Evolutionary conservation across 2,888 invertebrate species (phyloP), one percentile per base, ranked within the genome.

Genomic region (Pandemis cinnamomeana): DNA sequence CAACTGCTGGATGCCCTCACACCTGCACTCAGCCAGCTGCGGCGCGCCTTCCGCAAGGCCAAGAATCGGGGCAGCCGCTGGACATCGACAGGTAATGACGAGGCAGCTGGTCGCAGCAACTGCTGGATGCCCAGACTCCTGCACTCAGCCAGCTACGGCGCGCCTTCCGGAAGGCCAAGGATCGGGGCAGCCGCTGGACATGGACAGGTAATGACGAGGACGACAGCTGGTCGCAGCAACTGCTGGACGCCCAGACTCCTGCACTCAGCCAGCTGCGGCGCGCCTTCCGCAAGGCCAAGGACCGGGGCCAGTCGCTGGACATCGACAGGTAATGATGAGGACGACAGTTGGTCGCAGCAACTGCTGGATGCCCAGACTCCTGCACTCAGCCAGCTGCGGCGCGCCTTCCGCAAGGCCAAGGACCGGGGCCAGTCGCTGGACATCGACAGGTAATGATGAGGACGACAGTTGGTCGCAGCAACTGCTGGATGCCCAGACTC

Each of bases 361-460:
- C 80, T 94, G 74, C 84, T 93, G 85, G 81, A 82, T 68, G 89
- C 89, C 75, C 81, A 94, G 82, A 88, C 88, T 0, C 93, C 94
- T 0, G 88, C 90, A 0, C 88, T 92, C 2, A 90, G 90, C 81
- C 86, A 89, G 75, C 80, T 94, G 53, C 80, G 92, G 7, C 80
- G 90, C n/a, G 83, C 87, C 73, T 94, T 94, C 81, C 87, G 85
- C 10, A 58, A 58, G 58, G 11, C 58, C 3, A 20, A 5, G 4
- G 27, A 58, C 78, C 89, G 85, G 76, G 84, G 85, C 67, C 88
- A 85, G 62, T 86, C 85, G 13, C 85, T 80, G 48, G 88, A 90
- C 64, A 87, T 91, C 36, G 90, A 92, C 76, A 87, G 87, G 73
- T 20, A 20, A 81, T 7, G 67, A 67, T 15, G 62, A 62, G 27